A percentile compares a stretch with the other conserved stretches of the same genome.
Conservation (phyloP, 2,888 invertebrate genomes). For the Drosophila rubida region DNA sequence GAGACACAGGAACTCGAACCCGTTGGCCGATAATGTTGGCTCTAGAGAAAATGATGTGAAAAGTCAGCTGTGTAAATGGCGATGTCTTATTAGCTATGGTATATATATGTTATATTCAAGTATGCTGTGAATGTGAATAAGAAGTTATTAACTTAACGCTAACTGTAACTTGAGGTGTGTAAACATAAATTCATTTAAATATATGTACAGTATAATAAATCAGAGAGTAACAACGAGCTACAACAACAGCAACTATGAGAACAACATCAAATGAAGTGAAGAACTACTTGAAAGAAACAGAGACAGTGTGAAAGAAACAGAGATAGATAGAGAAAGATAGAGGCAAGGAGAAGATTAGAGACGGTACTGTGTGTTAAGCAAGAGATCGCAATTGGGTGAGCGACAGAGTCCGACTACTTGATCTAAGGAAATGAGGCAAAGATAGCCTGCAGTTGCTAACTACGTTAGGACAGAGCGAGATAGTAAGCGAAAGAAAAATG, state of each 20-base stretch:
- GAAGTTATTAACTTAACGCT: slow-evolving; percentile 36
- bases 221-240: slow-evolving; percentile 33
- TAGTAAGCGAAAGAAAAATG: slow-evolving; percentile 13
- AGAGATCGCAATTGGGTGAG: slow-evolving; percentile 17
- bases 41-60: slow-evolving; percentile 13
- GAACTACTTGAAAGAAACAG: slow-evolving; percentile 25
- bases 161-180: not conserved
- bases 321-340: slow-evolving; percentile 6
- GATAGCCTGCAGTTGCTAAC: slow-evolving; percentile 14
- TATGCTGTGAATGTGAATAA: slow-evolving; percentile 13
- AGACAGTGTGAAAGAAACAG: slow-evolving; percentile 10
- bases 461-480: slow-evolving; percentile 14
- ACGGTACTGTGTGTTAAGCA: slow-evolving; percentile 43
- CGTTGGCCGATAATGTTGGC: not conserved
- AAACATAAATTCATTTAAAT: slow-evolving; percentile 18
- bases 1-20: not conserved
- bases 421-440: slow-evolving; percentile 12
- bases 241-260: slow-evolving; percentile 41
- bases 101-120: not conserved
- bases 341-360: slow-evolving; percentile 14
- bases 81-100: not conserved
- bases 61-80: slow-evolving; percentile 32
- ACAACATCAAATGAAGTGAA: slow-evolving; percentile 61
- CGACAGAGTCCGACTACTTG: not conserved
- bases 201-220: not conserved